phyloP scores from a whole-genome alignment of 2,113 vertebrate species.

The Tympanuchus pallidicinctus region DNA sequence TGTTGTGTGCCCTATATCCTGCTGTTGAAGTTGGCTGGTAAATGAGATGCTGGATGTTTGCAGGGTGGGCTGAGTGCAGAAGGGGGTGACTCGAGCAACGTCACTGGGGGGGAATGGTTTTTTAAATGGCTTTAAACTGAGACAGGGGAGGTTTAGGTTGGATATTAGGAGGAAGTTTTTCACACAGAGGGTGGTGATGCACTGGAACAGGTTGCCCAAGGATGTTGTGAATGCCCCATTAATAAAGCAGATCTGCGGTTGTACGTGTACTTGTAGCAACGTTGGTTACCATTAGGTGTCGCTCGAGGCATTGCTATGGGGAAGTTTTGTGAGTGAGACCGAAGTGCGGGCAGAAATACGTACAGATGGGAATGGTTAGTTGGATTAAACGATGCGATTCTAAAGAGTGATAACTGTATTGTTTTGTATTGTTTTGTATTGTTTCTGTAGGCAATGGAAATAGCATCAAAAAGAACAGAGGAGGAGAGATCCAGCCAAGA shows the following conservation, averaged over 20 bases:
- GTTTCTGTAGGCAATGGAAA: constrained; percentile 89
- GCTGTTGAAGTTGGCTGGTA: neutral
- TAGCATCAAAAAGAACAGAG: constrained; percentile 85
- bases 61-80: neutral
- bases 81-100: neutral
- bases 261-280: rapidly evolving
- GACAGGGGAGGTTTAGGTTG: too few species aligned
- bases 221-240: too few species aligned
- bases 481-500: constrained; percentile 91
- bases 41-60: too few species aligned
- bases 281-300: neutral
- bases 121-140: too few species aligned
- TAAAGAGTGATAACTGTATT: constrained; percentile 14
- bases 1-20: neutral
- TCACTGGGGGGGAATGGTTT: neutral
- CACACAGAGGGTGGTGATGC: too few species aligned
- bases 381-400: neutral
- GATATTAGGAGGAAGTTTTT: too few species aligned
- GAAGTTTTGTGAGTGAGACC: neutral
- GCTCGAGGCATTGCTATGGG: neutral
- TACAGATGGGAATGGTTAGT: neutral
- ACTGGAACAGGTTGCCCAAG: too few species aligned
- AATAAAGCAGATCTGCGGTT: neutral
- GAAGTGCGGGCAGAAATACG: neutral
- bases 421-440: too few species aligned